Evolutionary conservation across 2,797 vertebrate genomes (phyloP).

Genomic region (Rhabdomys pumilio): DNA sequence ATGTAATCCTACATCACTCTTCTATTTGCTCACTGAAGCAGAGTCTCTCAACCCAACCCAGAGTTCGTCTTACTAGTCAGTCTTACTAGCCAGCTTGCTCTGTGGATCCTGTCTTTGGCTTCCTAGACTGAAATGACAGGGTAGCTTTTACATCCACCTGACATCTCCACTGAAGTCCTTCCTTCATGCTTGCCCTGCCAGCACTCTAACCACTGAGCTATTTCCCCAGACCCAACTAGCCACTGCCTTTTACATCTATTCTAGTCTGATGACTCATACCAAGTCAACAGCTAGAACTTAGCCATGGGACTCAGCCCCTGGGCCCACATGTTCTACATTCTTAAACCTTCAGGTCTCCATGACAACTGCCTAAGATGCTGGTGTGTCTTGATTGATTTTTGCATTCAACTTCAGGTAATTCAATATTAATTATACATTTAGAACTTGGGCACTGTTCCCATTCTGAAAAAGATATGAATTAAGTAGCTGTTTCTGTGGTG

Average conservation of each 20-base stretch:
- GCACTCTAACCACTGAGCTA: neutral
- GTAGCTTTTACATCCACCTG: neutral
- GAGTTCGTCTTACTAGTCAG: neutral
- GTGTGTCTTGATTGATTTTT: neutral
- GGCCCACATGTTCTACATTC: neutral
- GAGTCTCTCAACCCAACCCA: neutral
- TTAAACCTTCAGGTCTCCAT: neutral
- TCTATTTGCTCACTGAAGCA: neutral
- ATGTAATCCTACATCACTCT: neutral
- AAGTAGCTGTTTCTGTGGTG: neutral
- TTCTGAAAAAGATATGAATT: conserved; percentile 33
- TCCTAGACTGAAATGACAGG: neutral
- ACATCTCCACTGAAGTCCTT: neutral
- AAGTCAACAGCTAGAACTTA: neutral
- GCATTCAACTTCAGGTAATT: neutral
- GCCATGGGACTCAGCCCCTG: neutral
- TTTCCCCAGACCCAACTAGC: neutral
- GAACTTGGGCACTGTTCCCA: conserved; percentile 14
- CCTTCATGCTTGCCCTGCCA: neutral
- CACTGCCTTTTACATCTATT: neutral
- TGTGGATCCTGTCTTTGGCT: neutral
- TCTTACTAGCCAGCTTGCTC: neutral
- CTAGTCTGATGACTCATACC: neutral
- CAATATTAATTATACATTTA: neutral
- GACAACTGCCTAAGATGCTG: neutral